Evolutionary conservation across 2,113 vertebrate species (phyloP).

Genomic region (Jaculus jaculus): DNA sequence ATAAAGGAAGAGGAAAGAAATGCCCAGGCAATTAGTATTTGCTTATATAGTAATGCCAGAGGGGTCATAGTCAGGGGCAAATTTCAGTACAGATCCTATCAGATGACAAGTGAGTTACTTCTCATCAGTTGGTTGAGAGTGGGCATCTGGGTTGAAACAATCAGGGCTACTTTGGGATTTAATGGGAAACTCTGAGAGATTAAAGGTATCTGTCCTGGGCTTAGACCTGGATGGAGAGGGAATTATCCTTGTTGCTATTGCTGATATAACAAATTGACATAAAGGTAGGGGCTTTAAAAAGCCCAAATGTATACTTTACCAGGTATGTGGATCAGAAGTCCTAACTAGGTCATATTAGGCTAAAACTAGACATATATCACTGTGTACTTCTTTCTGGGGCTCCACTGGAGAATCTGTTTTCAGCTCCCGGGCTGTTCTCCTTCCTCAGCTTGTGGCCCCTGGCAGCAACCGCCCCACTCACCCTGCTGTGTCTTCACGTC

Average conservation of each 20-base stretch:
- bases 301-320: not conserved
- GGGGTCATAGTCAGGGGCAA: not conserved
- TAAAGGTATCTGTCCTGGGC: not conserved
- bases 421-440: not conserved
- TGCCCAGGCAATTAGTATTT: not conserved
- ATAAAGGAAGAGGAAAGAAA: constrained; percentile 2
- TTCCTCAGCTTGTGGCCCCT: not conserved
- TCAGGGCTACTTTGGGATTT: not conserved
- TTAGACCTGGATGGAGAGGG: not conserved
- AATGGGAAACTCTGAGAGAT: not conserved
- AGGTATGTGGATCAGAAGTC: not conserved
- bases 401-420: not conserved
- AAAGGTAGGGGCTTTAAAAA: not conserved
- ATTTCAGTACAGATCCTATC: not conserved
- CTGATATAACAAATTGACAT: not conserved
- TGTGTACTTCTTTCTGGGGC: not conserved
- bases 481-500: not conserved
- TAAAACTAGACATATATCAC: not conserved
- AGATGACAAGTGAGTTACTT: not conserved
- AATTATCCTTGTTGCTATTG: not conserved
- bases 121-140: not conserved
- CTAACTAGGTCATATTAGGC: not conserved
- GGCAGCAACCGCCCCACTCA: not conserved
- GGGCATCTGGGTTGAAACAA: not conserved
- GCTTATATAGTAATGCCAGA: not conserved